Evolutionary conservation across 53 echinoderm and acorn worm genomes (phyloP), one percentile per base, ranked within the genome.

Genomic region (Actinopyga echinites): DNA sequence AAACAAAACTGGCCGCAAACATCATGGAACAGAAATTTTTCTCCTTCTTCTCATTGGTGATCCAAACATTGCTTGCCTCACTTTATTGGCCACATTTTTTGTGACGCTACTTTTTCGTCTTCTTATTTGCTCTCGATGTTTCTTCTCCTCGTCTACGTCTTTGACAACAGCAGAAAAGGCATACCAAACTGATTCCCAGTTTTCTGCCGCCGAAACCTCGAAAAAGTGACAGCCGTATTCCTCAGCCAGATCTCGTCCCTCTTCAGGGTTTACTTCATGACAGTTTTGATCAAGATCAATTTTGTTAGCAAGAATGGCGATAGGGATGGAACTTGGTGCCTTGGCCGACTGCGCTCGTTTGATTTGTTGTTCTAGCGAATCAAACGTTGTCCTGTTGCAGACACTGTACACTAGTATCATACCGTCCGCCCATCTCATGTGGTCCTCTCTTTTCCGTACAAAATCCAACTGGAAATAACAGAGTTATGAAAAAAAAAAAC

Each of bases 141-240:
- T 95, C 43, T 89, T 92, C 21, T 86, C 66, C 45, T 91, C 90
- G 74, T 93, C 89, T 17, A 95, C 79, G 33, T 95, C 95, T 85
- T 91, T 88, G 5, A 95, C 81, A 22, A 95, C 74, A 1, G 93
- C 86, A 57, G 86, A 75, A 79, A 95, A 95, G 31, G 93, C 91
- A 21, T 87, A 89, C 53, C 89, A 90, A 12, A 95, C 91, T 37
- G 91, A 91, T 57, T 87, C 79, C 83, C 89, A 91, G 34, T 91
- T 91, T 21, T 93, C 95, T 26, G 93, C 93, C 12, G 95, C 95
- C 15, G 95, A 93, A 11, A 95, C 95, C 79, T 95, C 95, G 60
- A 91, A 95, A 83, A 95, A 95, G 83, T 93, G 89, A 77, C 95
- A 95, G 5, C 95, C 95, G 79, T 95, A 95, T 69, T 95, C 95